phyloP scores from a whole-genome alignment of 2,888 invertebrate species.

The Trilocha varians region DNA sequence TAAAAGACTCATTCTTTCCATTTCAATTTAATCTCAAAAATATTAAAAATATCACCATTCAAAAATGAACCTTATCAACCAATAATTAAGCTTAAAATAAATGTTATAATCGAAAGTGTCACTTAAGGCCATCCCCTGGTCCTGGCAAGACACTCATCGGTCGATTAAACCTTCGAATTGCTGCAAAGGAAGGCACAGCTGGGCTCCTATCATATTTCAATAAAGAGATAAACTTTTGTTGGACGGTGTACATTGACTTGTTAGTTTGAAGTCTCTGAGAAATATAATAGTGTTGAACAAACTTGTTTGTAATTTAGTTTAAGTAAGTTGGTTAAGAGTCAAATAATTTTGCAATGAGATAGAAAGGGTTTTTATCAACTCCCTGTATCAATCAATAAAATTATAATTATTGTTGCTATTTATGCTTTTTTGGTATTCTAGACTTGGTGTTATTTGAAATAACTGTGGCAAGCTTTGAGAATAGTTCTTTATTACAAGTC shows the following conservation, averaged over 20 bases:
- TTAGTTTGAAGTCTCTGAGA: neutral
- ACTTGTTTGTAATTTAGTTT: neutral
- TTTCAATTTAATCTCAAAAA: no score
- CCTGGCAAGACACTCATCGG: constrained; percentile 16
- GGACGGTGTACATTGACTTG: constrained; percentile 4
- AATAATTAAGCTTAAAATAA: no score
- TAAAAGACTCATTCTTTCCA: no score
- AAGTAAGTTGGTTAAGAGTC: neutral
- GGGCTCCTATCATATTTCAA: constrained; percentile 51
- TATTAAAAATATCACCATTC: no score
- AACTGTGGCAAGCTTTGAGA: no score
- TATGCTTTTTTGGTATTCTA: no score
- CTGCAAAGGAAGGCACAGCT: constrained; percentile 39
- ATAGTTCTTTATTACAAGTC: no score
- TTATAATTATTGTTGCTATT: no score
- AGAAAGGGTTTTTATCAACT: no score
- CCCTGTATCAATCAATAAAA: no score
- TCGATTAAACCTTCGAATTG: constrained; percentile 50
- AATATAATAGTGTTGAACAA: neutral
- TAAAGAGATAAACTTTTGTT: constrained; percentile 13
- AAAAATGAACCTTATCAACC: no score
- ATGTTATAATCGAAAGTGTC: neutral
- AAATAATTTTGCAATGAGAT: neutral
- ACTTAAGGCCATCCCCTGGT: neutral
- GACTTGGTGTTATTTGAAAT: no score